These are phyloP conservation scores for Shinisaurus crocodilurus DNA, from an alignment of 2,113 vertebrate species.

Conservation along the genomic window DNA sequence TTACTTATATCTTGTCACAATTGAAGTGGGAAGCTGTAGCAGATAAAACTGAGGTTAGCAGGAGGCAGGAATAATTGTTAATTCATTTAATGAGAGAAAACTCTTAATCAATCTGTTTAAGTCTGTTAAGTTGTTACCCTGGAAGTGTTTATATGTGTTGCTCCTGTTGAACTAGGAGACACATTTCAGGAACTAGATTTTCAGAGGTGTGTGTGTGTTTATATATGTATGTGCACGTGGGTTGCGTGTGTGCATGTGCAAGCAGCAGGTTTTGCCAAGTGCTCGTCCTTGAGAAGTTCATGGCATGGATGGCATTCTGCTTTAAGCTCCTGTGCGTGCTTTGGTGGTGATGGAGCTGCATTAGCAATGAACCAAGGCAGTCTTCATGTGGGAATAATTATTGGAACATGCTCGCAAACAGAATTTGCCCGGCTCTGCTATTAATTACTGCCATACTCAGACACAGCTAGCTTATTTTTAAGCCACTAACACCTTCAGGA, in stretches of 20 bases:
- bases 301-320: no score
- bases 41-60: neutral
- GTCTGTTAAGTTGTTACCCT: neutral
- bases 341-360: neutral
- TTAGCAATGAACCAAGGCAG: neutral
- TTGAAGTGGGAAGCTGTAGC: neutral
- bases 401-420: neutral
- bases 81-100: neutral
- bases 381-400: neutral
- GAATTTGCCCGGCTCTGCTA: neutral
- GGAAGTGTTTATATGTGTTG: neutral
- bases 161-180: neutral
- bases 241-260: no score
- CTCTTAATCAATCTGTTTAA: neutral
- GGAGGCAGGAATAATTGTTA: no score
- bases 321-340: neutral
- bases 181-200: neutral
- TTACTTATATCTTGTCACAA: neutral
- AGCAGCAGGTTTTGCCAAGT: neutral
- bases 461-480: neutral
- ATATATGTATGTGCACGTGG: no score
- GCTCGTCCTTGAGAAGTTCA: neutral
- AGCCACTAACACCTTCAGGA: neutral
- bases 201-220: neutral
- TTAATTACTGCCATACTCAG: neutral